Conservation (phyloP, 2,113 vertebrate species). For the Edolisoma coerulescens region DNA sequence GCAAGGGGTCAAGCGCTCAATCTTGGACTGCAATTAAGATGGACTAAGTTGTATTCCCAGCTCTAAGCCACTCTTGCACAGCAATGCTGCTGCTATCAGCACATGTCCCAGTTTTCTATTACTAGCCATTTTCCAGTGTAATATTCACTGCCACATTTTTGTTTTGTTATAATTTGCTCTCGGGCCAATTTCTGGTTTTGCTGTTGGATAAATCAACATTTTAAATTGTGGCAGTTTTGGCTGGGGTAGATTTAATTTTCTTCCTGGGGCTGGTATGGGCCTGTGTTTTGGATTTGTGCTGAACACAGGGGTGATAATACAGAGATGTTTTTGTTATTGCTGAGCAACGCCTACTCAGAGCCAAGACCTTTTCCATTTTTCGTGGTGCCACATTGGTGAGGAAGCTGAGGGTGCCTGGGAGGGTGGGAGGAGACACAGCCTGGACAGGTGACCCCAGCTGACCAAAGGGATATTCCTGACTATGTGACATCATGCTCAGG, state of each 20-base stretch:
- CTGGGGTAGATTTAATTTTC: background rate
- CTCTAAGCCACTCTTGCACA: background rate
- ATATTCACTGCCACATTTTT: background rate
- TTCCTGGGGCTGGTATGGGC: background rate
- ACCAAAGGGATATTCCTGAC: background rate
- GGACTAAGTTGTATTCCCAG: background rate
- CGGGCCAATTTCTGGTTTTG: background rate
- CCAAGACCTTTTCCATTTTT: background rate
- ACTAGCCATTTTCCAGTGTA: background rate
- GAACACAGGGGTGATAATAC: background rate
- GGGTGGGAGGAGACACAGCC: background rate
- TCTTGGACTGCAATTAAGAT: background rate
- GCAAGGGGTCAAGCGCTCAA: no score
- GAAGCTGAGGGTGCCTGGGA: background rate
- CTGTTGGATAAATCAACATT: background rate
- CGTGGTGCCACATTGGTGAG: background rate
- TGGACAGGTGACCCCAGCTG: background rate
- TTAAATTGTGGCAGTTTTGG: background rate
- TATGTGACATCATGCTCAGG: background rate
- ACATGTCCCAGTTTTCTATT: background rate
- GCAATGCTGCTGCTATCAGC: fast-evolving
- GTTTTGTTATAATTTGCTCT: background rate
- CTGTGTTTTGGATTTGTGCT: background rate
- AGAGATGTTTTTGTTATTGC: background rate
- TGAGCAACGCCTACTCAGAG: background rate